These are phyloP conservation scores for Caenorhabditis uteleia DNA, from an alignment of 2,888 invertebrate species.

Conservation along the genomic window DNA sequence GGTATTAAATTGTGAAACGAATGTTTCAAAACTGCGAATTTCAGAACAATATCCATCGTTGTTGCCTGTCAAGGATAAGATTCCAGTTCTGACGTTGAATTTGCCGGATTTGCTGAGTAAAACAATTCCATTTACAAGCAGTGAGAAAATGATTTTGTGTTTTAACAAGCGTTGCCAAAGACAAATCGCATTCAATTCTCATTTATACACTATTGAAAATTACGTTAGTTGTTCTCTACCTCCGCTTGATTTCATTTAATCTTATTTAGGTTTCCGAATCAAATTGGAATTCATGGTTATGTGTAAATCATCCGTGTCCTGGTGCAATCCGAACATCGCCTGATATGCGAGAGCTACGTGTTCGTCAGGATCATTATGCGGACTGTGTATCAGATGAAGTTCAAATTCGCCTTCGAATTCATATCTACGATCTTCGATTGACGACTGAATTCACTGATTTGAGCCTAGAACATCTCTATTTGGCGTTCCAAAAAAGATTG, in stretches of 20 bases:
- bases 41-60: slow-evolving; percentile 19
- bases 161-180: slow-evolving; percentile 46
- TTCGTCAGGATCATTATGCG: slow-evolving; percentile 16
- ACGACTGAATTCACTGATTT: slow-evolving; percentile 53
- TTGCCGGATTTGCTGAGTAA: slow-evolving; percentile 35
- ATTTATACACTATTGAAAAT: slow-evolving; percentile 40
- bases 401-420: slow-evolving; percentile 45
- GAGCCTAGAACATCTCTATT: slow-evolving; percentile 7
- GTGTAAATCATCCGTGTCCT: slow-evolving; percentile 34
- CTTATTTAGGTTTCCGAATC: slow-evolving; percentile 30
- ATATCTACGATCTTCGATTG: slow-evolving; percentile 49
- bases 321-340: slow-evolving; percentile 42
- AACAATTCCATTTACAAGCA: slow-evolving; percentile 9
- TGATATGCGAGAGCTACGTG: slow-evolving; percentile 21
- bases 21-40: neutral
- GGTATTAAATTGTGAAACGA: neutral
- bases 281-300: slow-evolving; percentile 42
- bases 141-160: slow-evolving; percentile 23
- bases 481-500: slow-evolving; percentile 10
- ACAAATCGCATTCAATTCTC: slow-evolving; percentile 41
- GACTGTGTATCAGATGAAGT: slow-evolving; percentile 34
- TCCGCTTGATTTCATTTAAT: neutral
- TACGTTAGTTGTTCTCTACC: slow-evolving; percentile 16
- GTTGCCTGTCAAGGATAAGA: slow-evolving; percentile 28
- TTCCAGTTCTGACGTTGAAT: slow-evolving; percentile 31